phyloP scores from a whole-genome alignment of 2,888 invertebrate species.

The Muschampia plurimacula region DNA sequence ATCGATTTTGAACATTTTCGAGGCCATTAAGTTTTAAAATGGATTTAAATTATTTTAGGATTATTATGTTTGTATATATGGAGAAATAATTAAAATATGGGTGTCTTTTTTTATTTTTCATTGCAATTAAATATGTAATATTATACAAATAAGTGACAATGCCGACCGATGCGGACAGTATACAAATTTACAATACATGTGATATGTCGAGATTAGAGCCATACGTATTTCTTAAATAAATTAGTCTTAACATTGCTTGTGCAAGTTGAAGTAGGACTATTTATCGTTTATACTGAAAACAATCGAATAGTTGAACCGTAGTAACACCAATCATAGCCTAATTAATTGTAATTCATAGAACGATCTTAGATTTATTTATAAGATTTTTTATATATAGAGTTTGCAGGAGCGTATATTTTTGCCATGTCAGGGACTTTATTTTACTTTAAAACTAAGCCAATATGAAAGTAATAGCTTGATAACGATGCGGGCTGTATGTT shows the following conservation, averaged over 20 bases:
- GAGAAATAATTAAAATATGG: constrained; percentile 8
- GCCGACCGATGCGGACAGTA: constrained; percentile 43
- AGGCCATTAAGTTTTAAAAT: constrained; percentile 18
- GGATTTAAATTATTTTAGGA: constrained; percentile 32
- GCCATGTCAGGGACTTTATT: constrained; percentile 28
- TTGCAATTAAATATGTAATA: not conserved
- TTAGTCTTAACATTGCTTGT: constrained; percentile 66
- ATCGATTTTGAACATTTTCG: constrained; percentile 8
- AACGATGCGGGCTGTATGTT: constrained; percentile 16
- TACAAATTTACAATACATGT: constrained; percentile 50
- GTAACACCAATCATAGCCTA: constrained; percentile 84
- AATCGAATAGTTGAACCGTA: constrained; percentile 72
- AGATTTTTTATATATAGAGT: constrained; percentile 68
- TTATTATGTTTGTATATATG: constrained; percentile 41
- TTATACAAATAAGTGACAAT: constrained; percentile 31
- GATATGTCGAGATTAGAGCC: constrained; percentile 65
- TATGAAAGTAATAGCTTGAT: constrained; percentile 21
- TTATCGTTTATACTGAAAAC: constrained; percentile 55
- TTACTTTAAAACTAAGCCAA: constrained; percentile 13
- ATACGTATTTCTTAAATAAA: constrained; percentile 54
- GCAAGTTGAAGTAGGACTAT: constrained; percentile 58
- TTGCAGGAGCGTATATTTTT: constrained; percentile 54
- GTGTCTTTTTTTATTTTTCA: not conserved
- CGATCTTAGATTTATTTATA: constrained; percentile 81
- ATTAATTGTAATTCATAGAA: constrained; percentile 74